Evolutionary conservation across 2,888 invertebrate species (phyloP), one percentile per base, ranked within the genome.

Genomic region (Mellilla xanthometata): DNA sequence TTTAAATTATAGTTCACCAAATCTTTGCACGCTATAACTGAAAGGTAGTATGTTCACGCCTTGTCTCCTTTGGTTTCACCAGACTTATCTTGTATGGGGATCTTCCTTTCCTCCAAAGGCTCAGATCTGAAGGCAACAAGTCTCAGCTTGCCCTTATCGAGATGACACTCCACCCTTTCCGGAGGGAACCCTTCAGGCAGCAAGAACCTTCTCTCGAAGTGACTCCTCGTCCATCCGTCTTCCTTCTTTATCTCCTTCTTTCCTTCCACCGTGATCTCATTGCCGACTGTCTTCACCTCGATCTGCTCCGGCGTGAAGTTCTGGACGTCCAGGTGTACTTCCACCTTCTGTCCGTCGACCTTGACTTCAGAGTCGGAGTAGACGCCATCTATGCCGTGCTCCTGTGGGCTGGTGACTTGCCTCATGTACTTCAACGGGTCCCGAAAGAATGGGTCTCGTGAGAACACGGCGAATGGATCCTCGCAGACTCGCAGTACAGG

Each of bases 281-380:
- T 92, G 4, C 95, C 95, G 0, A 94, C 90, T 0, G 94, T 95
- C 75, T 95, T 95, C 11, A 96, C 95, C 5, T 91, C 90, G 24
- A 96, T 93, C 75, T 96, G 96, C 9, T 93, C 92, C 0, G 96
- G 95, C n/a, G 91, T 84, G 65, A 95, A 96, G 60, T 95, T 94
- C 63, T 94, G 92, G 0, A 96, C 95, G 67, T 96, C 95, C 60
- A 95, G 78, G 54, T 92, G 92, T 6, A 94, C 93, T 68, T 93
- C 93, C 53, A 93, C 94, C 48, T 93, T 93, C 60, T 94, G 92
- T n/a, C 92, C 91, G 64, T 93, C 93, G 11, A 87, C 76, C 47
- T 91, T 86, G 3, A 93, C 81, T 45, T 90, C 91, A 0, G 90
- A 90, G 8, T 90, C 91, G 11, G 91, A 90, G 62, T 90, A 91